These are phyloP conservation scores for Synanthedon andrenaeformis DNA, from an alignment of 2,888 invertebrate species.

Conservation along the genomic window DNA sequence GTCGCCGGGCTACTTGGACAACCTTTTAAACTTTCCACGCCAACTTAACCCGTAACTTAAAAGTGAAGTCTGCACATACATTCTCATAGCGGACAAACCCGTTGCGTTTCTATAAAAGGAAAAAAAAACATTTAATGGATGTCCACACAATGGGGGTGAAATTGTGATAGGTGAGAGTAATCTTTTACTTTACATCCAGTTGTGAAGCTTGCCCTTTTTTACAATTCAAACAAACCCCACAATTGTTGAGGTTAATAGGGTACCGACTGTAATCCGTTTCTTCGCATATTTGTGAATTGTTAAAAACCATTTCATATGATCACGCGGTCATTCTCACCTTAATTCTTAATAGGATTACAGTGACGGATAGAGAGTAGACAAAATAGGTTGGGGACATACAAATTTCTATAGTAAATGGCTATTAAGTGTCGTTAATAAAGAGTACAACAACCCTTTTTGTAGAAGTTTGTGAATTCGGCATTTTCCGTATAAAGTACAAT, in stretches of 20 bases:
- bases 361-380: neutral
- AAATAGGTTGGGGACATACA: neutral
- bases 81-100: conserved; percentile 54
- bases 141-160: conserved; percentile 58
- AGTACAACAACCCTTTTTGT: no score
- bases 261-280: conserved; percentile 27
- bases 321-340: neutral
- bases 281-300: conserved; percentile 42
- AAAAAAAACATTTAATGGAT: conserved; percentile 49
- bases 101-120: conserved; percentile 45
- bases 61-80: conserved; percentile 51
- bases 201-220: conserved; percentile 46
- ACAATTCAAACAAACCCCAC: conserved; percentile 35
- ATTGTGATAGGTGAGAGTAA: conserved; percentile 69
- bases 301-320: conserved; percentile 17
- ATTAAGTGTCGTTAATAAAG: no score
- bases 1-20: neutral
- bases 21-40: conserved; percentile 13
- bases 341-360: neutral
- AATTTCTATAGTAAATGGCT: neutral
- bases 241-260: conserved; percentile 54
- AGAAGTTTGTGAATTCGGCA: no score
- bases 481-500: no score
- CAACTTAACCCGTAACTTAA: conserved; percentile 47
- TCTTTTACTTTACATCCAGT: conserved; percentile 50